These are phyloP conservation scores for Helostoma temminkii DNA, from an alignment of 2,797 vertebrate species.

Conservation along the genomic window DNA sequence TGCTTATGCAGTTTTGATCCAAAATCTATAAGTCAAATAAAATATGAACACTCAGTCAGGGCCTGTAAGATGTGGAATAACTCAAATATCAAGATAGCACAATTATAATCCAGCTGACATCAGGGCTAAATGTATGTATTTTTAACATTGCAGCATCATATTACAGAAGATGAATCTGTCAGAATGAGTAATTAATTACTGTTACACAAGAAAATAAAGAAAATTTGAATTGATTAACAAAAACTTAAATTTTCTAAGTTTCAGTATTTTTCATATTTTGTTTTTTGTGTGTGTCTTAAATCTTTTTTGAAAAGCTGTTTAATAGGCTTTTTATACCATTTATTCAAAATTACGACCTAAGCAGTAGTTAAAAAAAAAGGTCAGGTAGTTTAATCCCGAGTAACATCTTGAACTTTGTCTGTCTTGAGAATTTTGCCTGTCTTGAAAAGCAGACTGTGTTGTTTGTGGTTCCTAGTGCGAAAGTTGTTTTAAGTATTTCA, in stretches of 20 bases:
- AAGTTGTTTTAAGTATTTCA: conserved; percentile 58
- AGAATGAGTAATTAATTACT: background rate
- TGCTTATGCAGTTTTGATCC: background rate
- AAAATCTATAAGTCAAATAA: conserved; percentile 23
- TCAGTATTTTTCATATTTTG: too few species aligned
- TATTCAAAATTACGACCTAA: background rate
- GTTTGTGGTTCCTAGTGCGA: conserved; percentile 62
- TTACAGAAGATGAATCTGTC: background rate
- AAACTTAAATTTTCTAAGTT: background rate
- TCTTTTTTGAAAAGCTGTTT: background rate
- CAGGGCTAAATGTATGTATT: background rate
- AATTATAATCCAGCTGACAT: background rate
- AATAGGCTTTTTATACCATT: background rate
- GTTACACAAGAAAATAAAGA: too few species aligned
- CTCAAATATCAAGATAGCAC: background rate
- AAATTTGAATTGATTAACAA: background rate
- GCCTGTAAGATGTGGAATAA: background rate
- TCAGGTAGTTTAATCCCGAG: conserved; percentile 18
- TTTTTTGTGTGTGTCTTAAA: too few species aligned
- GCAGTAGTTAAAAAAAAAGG: background rate
- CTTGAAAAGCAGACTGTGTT: conserved; percentile 57
- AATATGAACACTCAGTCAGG: conserved; percentile 9
- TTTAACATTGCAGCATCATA: background rate
- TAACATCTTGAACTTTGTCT: background rate
- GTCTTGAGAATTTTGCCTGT: conserved; percentile 6